Base-by-base conservation (phyloP, 2,113 vertebrate species). In the Diphyllodes magnificus region DNA sequence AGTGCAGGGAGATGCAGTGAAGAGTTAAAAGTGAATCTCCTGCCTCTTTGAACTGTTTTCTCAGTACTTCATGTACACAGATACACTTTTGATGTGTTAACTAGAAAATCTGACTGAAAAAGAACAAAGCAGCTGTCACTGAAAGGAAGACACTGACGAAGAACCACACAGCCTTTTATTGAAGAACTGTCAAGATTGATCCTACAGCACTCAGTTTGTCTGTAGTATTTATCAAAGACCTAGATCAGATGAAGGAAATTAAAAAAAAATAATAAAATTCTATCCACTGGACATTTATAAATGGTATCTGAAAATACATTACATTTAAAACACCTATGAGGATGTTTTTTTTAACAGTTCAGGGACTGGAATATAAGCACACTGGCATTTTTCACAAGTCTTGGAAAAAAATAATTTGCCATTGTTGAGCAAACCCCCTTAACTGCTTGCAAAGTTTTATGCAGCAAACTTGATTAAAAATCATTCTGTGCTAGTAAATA, bases 111-210 rank as follows among this genome's bases (percentile, higher is more conserved):
- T 99, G 98, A 98, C 98, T 98, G 97, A 97, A 97, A 98, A 96
- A 98, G 98, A 99, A 99, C 98, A 99, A 99, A 99, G 98, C 98
- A 98, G 98, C 98, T 99, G 98, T 98, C 98, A 98, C 97, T 97
- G 96, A 98, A 96, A 98, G 98, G 98, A 98, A 98, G 97, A 97
- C 98, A 98, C 98, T 98, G 98, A 98, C 98, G 97, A 97, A 98
- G 98, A 99, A 98, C 98, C 97, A 98, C 97, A 97, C 97, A 98
- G 98, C 97, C 98, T 98, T 98, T 98, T 99, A 98, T 98, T 98
- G 98, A 98, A 98, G 98, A 99, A 98, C 98, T 99, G 98, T 98
- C 98, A 98, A 97, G 98, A 97, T 95, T 97, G 96, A 86, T 98
- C 97, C 98, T 97, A 95, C 95, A 97, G 97, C 96, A 97, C 96